Evolutionary conservation across 2,888 invertebrate genomes (phyloP), one percentile per base, ranked within the genome.

Genomic region (Athalia circularis): DNA sequence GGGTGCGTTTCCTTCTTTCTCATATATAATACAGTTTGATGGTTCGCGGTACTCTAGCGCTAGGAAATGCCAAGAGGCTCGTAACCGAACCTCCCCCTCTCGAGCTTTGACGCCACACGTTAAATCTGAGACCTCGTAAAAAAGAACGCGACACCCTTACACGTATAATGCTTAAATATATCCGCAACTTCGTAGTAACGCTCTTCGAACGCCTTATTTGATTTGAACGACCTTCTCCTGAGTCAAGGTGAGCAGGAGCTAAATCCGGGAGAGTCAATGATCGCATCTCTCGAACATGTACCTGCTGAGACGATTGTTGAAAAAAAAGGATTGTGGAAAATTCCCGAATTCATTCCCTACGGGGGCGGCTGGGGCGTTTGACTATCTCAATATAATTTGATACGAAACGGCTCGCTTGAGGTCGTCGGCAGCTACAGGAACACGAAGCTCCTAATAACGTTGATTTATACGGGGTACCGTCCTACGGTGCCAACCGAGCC

Each of bases 371-470:
- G 15, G n/a, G n/a, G 6, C 29, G 62, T 50, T 64, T 50, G 45
- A 61, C 15, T 87, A 88, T 87, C 87, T 87, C 86, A 84, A 85
- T 84, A 88, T 88, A 89, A 88, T 89, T 89, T 88, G 88, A 88
- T 89, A 87, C 86, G 85, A 87, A 89, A 90, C 88, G 87, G 88
- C 87, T 86, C 82, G 87, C 81, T 82, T 83, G 83, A 83, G 86
- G 82, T 81, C 81, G 79, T 81, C 84, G 81, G 80, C 82, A 61
- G 54, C 80, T 79, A 81, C 81, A 77, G 85, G 88, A 88, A 90
- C 87, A 88, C 84, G 89, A 90, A 85, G 87, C 90, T 87, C 86
- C 85, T 88, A 89, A 90, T 89, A 89, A 90, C 88, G 86, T 87
- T 89, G 90, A 89, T 89, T 90, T 90, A 89, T 89, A 87, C 82